Conservation (phyloP, 2,113 vertebrate species). For the Periophthalmus modestus region DNA sequence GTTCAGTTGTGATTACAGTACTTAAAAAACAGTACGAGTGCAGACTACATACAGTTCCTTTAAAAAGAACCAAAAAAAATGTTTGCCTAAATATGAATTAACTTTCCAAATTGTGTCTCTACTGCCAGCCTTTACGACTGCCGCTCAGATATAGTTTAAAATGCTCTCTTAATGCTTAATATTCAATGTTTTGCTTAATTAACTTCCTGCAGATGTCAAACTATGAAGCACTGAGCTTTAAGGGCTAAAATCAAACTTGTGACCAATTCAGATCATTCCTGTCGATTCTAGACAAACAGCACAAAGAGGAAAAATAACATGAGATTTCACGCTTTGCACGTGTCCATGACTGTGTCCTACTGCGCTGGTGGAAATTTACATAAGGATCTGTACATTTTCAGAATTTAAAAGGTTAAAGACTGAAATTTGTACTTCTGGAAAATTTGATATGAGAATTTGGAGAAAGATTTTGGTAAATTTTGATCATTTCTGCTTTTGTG, state of each 20-base stretch:
- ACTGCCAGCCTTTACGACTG: not conserved
- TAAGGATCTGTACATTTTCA: not conserved
- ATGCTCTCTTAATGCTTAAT: not conserved
- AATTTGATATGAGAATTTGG: not conserved
- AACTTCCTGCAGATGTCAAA: not conserved
- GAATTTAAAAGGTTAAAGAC: slow-evolving; percentile 7
- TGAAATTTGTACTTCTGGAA: not conserved
- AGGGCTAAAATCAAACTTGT: not conserved
- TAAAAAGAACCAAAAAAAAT: too few relatives aligned
- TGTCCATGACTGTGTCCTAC: not conserved
- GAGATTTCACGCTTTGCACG: not conserved
- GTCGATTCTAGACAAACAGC: not conserved
- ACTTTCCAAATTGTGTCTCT: not conserved
- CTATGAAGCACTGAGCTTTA: not conserved
- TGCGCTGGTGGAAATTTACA: not conserved
- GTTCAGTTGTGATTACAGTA: too few relatives aligned
- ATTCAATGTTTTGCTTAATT: too few relatives aligned
- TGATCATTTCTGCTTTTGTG: slow-evolving; percentile 41
- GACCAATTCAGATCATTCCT: slow-evolving; percentile 6
- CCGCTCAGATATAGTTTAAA: not conserved
- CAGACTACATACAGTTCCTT: too few relatives aligned
- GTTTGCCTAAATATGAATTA: too few relatives aligned
- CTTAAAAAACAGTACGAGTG: too few relatives aligned
- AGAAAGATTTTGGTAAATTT: slow-evolving; percentile 17
- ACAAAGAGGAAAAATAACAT: not conserved